Evolutionary conservation across 2,113 vertebrate species (phyloP).

Genomic region (Nematolebias whitei): DNA sequence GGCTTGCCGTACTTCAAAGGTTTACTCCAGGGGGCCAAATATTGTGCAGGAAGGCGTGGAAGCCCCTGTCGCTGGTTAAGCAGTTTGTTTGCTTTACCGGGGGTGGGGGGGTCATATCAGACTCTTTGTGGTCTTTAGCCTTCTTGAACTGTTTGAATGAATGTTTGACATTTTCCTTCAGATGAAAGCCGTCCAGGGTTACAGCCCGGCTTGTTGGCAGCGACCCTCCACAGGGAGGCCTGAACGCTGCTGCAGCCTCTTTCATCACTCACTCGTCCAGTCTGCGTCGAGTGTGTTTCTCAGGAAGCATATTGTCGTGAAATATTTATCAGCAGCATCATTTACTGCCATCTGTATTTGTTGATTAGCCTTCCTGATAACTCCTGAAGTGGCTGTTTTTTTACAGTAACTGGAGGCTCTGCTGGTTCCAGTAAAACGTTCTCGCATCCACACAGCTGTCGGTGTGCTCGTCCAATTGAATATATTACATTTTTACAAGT

Average conservation of each 20-base stretch:
- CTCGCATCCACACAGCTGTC: not conserved
- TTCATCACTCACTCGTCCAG: too few species aligned
- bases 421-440: not conserved
- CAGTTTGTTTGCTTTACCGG: constrained; percentile 1
- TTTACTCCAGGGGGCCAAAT: not conserved
- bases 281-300: constrained; percentile 35
- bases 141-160: constrained; percentile 26
- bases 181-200: constrained; percentile 36
- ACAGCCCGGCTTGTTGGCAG: constrained; percentile 15
- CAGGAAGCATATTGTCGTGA: constrained; percentile 19
- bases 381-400: constrained; percentile 1
- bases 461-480: not conserved
- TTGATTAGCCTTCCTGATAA: constrained; percentile 8
- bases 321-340: constrained; percentile 31
- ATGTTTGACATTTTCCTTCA: constrained; percentile 52
- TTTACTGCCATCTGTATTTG: constrained; percentile 23
- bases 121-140: constrained; percentile 28
- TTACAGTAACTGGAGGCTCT: constrained; percentile 7
- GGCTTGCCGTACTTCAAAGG: not conserved
- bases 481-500: too few species aligned
- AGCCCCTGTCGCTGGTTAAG: not conserved
- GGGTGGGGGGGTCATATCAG: constrained; percentile 11
- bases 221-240: constrained; percentile 23
- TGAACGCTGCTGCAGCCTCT: constrained; percentile 22
- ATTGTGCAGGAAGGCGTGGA: not conserved